Evolutionary conservation across 2,888 invertebrate genomes (phyloP).

Genomic region (Icerya purchasi): DNA sequence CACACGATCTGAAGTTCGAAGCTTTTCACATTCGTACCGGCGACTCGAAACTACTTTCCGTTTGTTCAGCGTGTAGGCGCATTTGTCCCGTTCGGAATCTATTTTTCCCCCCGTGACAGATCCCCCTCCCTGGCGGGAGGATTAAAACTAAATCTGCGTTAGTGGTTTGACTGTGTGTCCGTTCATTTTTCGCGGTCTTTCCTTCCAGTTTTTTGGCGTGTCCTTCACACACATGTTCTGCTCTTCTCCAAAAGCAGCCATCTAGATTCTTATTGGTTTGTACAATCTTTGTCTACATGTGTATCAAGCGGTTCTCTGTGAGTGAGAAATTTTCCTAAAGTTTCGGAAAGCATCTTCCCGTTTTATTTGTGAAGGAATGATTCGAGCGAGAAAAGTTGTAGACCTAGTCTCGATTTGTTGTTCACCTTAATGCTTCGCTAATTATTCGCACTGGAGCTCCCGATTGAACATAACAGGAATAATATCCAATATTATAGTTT

Average conservation of each 20-base stretch:
- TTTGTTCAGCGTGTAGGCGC: not conserved
- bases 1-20: not conserved
- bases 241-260: not conserved
- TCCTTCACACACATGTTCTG: not conserved
- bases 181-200: not conserved
- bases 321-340: not conserved
- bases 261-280: not conserved
- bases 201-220: not conserved
- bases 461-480: not conserved
- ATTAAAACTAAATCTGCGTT: not conserved
- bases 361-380: not conserved
- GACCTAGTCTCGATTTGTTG: not conserved
- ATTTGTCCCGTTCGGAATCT: not conserved
- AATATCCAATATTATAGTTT: too few relatives aligned
- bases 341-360: not conserved
- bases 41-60: not conserved
- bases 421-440: not conserved
- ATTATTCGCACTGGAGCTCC: not conserved
- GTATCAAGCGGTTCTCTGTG: not conserved
- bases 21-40: not conserved
- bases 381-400: not conserved
- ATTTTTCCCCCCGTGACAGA: not conserved
- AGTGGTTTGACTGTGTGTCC: not conserved
- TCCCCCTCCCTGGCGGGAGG: not conserved
- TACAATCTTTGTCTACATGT: not conserved